Evolutionary conservation across 2,888 invertebrate genomes (phyloP).

Genomic region (Perithous albicinctus): DNA sequence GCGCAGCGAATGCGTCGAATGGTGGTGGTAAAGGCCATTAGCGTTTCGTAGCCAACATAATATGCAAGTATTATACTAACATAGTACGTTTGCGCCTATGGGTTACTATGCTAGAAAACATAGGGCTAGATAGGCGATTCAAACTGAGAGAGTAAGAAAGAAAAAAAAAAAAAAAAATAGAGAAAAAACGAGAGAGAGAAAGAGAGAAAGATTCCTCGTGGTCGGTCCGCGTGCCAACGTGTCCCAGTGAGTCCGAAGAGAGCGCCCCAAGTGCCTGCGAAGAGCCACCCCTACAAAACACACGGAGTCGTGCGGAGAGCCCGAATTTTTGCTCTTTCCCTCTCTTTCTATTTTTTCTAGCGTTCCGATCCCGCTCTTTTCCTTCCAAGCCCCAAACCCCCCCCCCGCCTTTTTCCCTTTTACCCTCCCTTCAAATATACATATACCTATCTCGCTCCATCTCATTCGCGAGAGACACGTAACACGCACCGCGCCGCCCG

Average conservation of each 20-base stretch:
- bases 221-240: slow-evolving; percentile 42
- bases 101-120: slow-evolving; percentile 50
- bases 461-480: slow-evolving; percentile 45
- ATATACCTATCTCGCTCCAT: slow-evolving; percentile 16
- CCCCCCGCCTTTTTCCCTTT: slow-evolving; percentile 4
- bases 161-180: no score
- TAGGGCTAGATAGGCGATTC: slow-evolving; percentile 17
- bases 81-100: slow-evolving; percentile 29
- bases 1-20: slow-evolving; percentile 1
- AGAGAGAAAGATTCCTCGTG: slow-evolving; percentile 28
- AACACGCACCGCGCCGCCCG: slow-evolving; percentile 50
- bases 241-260: slow-evolving; percentile 28
- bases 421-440: background rate
- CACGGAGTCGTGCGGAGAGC: slow-evolving; percentile 23
- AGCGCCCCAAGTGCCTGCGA: background rate
- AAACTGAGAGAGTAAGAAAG: background rate
- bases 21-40: slow-evolving; percentile 56
- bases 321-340: slow-evolving; percentile 39
- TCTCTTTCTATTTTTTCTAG: slow-evolving; percentile 34
- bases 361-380: slow-evolving; percentile 24
- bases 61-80: slow-evolving; percentile 54
- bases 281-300: slow-evolving; percentile 59
- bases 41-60: slow-evolving; percentile 45
- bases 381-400: no score
- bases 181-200: slow-evolving; percentile 11